phyloP scores from a whole-genome alignment of 2,888 invertebrate species.

The Magallana nippona region DNA sequence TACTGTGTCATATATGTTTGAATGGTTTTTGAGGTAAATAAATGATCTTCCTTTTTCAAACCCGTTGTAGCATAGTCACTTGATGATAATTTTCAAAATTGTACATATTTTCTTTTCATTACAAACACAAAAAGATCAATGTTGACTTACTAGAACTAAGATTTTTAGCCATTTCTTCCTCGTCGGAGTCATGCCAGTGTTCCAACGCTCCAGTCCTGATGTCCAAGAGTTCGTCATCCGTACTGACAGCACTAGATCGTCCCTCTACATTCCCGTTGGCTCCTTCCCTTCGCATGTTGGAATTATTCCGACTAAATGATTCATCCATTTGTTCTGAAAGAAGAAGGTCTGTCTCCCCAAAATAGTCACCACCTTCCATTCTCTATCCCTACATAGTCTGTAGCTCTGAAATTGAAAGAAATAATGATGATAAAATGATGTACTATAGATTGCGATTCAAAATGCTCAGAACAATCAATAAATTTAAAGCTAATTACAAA shows the following conservation, averaged over 20 bases:
- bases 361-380: slow-evolving; percentile 24
- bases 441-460: too few relatives aligned
- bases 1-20: too few relatives aligned
- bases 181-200: slow-evolving; percentile 46
- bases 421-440: neutral
- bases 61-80: too few relatives aligned
- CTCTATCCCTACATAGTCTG: slow-evolving; percentile 26
- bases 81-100: neutral
- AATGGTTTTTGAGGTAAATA: too few relatives aligned
- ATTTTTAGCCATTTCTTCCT: slow-evolving; percentile 37
- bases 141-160: slow-evolving; percentile 41
- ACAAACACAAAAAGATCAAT: neutral
- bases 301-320: neutral
- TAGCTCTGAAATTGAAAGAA: neutral
- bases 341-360: slow-evolving; percentile 41
- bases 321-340: slow-evolving; percentile 38
- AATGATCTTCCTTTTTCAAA: too few relatives aligned
- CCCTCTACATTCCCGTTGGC: slow-evolving; percentile 43
- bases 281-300: neutral
- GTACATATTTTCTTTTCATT: too few relatives aligned
- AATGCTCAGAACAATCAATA: too few relatives aligned
- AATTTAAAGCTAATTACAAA: too few relatives aligned
- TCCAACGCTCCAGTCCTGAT: slow-evolving; percentile 47
- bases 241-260: slow-evolving; percentile 43
- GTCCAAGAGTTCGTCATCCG: slow-evolving; percentile 51